These are phyloP conservation scores for Atopsyche davidsoni DNA, from an alignment of 1,140 invertebrate species.

Conservation along the genomic window DNA sequence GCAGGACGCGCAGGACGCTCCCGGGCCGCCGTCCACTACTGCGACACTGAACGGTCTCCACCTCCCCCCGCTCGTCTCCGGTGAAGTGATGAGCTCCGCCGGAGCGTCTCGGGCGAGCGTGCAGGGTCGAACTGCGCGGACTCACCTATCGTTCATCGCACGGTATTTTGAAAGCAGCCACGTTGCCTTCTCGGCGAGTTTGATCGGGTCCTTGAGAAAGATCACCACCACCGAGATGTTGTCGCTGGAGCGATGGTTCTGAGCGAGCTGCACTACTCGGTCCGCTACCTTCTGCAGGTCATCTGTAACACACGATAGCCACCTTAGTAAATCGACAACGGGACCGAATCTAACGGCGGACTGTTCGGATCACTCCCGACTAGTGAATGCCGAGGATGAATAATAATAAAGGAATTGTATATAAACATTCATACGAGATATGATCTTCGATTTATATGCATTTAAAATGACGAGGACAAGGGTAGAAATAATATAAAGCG, in stretches of 20 bases:
- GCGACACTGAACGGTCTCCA: too few species aligned
- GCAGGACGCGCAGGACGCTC: too few species aligned
- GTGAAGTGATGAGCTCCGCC: conserved; percentile 27
- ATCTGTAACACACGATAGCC: conserved; percentile 45
- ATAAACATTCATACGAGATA: too few species aligned
- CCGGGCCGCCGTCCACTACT: too few species aligned
- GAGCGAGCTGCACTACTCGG: conserved; percentile 66
- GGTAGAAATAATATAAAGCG: too few species aligned
- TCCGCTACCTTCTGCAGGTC: conserved; percentile 59
- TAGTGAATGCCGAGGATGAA: too few species aligned
- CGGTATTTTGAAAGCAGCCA: conserved; percentile 37
- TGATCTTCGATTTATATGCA: too few species aligned
- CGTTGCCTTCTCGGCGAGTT: conserved; percentile 48
- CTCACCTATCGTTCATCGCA: conserved; percentile 47
- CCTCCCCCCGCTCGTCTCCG: conserved; percentile 38
- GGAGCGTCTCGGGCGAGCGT: not conserved
- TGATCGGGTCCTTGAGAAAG: conserved; percentile 67
- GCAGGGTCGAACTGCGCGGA: not conserved
- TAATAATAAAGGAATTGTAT: too few species aligned
- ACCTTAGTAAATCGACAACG: not conserved
- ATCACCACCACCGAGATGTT: conserved; percentile 87
- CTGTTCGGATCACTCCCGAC: too few species aligned
- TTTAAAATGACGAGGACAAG: too few species aligned
- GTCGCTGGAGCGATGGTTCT: conserved; percentile 68
- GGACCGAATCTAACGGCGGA: too few species aligned